Base-by-base conservation (phyloP, 2,888 invertebrate genomes). In the Cecidostiba fungosa region DNA sequence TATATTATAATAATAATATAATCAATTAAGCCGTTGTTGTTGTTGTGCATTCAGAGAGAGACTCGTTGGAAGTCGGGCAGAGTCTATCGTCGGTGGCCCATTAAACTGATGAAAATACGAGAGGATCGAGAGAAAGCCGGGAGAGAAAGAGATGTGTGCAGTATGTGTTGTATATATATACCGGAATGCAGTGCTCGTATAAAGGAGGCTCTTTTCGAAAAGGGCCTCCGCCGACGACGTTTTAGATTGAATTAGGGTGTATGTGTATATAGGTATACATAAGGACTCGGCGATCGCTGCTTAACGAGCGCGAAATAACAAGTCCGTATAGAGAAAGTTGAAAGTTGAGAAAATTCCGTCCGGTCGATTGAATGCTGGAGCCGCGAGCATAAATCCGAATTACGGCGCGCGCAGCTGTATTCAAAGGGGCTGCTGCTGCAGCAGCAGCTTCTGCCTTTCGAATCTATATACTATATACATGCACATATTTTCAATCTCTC, bases 71-170 rank as follows among this genome's bases (percentile, higher is more conserved):
- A n/a, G n/a, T n/a, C n/a, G 26, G 5, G 54, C 0, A 50, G 47
- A 16, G 23, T 23, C 26, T 6, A 26, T n/a, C 14, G n/a, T 23
- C 26, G 26, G 8, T 12, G 26, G 23, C 14, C 23, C 62, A 62
- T 62, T 62, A 62, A 29, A 66, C 29, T 66, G 66, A 66, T 66
- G 66, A 66, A 66, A 66, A 66, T 66, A 26, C 66, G 29, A 66
- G 66, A 23, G 10, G 54, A 6, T 8, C 1, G 54, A 59, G 54
- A 66, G 66, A 66, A 66, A 66, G 62, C 29, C 3, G 23, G 1
- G 23, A 59, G 2, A 19, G 50, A 50, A 5, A 19, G 16, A 50
- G 16, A 50, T 16, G 3, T 16, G 19, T 16, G 5, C 19, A 47
- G 0, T 47, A 3, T 10, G 12, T n/a, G n/a, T n/a, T n/a, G n/a